Conservation (phyloP, 2,888 invertebrate genomes). For the Nebria salina region DNA sequence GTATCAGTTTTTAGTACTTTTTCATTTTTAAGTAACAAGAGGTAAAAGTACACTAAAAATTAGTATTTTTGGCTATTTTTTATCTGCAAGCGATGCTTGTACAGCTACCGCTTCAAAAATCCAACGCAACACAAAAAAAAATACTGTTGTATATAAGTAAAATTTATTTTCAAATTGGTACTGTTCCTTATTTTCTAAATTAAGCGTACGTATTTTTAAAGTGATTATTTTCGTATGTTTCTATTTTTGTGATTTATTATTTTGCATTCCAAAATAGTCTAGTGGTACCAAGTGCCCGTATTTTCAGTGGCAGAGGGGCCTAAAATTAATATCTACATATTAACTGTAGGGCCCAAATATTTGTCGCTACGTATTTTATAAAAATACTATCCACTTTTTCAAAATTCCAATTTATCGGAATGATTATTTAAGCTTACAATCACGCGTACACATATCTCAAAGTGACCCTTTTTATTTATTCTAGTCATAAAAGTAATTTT, state of each 20-base stretch:
- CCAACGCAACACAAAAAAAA: conserved; percentile 24
- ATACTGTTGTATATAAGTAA: background rate
- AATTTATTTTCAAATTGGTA: background rate
- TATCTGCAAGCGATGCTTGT: conserved; percentile 45
- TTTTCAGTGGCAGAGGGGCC: background rate
- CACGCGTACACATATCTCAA: conserved; percentile 16
- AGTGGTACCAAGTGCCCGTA: conserved; percentile 34
- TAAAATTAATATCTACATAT: background rate
- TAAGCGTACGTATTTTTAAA: conserved; percentile 2
- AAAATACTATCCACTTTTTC: background rate
- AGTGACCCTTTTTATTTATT: conserved; percentile 25
- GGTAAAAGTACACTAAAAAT: conserved; percentile 46
- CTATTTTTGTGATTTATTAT: conserved; percentile 2
- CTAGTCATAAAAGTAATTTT: conserved; percentile 38
- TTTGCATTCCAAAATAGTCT: conserved; percentile 27
- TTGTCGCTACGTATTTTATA: background rate
- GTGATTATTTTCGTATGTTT: conserved; percentile 7
- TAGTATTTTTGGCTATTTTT: conserved; percentile 46
- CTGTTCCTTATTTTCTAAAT: conserved; percentile 17
- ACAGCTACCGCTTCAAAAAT: conserved; percentile 26
- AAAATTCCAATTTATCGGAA: conserved; percentile 1
- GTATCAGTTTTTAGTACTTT: conserved; percentile 33
- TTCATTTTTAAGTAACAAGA: conserved; percentile 35
- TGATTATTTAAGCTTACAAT: conserved; percentile 42
- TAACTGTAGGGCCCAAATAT: background rate